These are phyloP conservation scores for Coenonympha arcania DNA, from an alignment of 2,888 invertebrate species.

Conservation along the genomic window DNA sequence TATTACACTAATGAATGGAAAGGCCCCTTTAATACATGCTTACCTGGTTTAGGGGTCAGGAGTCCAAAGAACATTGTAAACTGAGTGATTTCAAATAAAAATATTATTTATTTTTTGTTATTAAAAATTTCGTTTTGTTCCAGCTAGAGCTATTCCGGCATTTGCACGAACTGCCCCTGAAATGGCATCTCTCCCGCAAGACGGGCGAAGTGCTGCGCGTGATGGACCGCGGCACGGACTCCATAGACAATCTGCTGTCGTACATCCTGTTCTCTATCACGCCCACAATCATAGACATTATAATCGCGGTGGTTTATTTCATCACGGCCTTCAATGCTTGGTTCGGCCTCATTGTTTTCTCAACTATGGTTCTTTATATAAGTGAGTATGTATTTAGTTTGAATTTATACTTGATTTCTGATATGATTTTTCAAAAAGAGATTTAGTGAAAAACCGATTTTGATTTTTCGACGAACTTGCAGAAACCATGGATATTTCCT, in stretches of 20 bases:
- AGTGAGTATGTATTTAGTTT: conserved; percentile 78
- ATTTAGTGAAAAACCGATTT: no score
- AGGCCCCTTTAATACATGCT: no score
- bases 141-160: conserved; percentile 88
- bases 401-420: no score
- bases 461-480: no score
- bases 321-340: conserved; percentile 89
- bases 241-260: conserved; percentile 93
- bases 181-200: conserved; percentile 96
- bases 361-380: conserved; percentile 94
- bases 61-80: no score
- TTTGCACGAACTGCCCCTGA: conserved; percentile 89
- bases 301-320: conserved; percentile 93
- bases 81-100: no score
- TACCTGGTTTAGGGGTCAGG: neutral
- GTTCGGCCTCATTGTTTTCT: conserved; percentile 96
- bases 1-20: no score
- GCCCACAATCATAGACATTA: conserved; percentile 93
- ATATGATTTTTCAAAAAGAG: no score
- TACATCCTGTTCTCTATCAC: conserved; percentile 94
- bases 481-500: no score
- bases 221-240: conserved; percentile 98
- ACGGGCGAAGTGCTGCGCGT: conserved; percentile 97
- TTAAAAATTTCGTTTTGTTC: conserved; percentile 38
- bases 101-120: no score